Conservation (phyloP, 2,113 vertebrate species). For the Danionella cerebrum region DNA sequence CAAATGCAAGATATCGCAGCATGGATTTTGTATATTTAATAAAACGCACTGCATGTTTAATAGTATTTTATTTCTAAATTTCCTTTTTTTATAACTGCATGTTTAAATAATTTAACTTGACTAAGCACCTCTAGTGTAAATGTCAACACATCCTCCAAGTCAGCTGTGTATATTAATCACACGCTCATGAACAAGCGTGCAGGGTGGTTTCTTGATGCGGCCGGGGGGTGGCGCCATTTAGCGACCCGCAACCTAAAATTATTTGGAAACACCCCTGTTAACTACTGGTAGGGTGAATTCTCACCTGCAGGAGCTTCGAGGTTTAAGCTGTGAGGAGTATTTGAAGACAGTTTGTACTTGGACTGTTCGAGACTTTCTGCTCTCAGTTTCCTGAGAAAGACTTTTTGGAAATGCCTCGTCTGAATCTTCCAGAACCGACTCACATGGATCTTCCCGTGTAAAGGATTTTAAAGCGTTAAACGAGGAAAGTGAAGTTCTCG, state of each 20-base stretch:
- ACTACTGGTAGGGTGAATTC: too few species aligned
- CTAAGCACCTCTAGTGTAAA: not conserved
- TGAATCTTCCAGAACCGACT: slow-evolving; percentile 49
- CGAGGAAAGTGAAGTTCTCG: slow-evolving; percentile 22
- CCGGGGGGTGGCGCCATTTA: not conserved
- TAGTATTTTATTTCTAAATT: not conserved
- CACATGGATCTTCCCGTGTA: slow-evolving; percentile 17
- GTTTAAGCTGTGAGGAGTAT: not conserved
- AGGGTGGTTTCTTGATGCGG: not conserved
- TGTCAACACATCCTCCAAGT: not conserved
- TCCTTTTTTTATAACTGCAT: not conserved
- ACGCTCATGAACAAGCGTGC: not conserved
- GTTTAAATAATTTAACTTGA: not conserved
- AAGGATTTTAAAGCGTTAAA: slow-evolving; percentile 45
- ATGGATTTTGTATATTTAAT: too few species aligned
- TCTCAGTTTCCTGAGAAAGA: not conserved
- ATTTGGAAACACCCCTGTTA: slow-evolving; percentile 11
- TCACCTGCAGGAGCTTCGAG: slow-evolving; percentile 3
- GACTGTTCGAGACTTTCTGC: not conserved
- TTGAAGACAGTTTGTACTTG: not conserved
- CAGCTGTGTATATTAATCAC: not conserved
- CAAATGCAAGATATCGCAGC: too few species aligned
- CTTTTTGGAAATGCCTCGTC: slow-evolving; percentile 59
- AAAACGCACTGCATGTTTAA: too few species aligned
- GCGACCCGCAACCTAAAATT: not conserved